Evolutionary conservation across 1,140 invertebrate genomes (phyloP).

Genomic region (Caenorhabditis remanei): DNA sequence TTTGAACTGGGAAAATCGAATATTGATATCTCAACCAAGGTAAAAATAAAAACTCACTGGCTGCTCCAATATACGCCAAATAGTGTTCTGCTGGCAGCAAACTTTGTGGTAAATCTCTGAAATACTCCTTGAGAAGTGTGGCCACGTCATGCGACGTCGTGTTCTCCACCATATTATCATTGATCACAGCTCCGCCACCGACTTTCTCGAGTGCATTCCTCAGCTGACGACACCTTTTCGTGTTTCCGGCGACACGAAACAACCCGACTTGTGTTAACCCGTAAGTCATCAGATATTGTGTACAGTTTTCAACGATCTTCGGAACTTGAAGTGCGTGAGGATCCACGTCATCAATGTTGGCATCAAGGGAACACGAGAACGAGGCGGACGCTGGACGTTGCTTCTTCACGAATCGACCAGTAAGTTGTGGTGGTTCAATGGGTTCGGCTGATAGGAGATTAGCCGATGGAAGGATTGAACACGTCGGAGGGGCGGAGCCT

Average conservation of each 20-base stretch:
- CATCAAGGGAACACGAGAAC: slow-evolving; percentile 58
- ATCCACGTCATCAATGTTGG: slow-evolving; percentile 53
- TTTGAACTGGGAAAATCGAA: no score
- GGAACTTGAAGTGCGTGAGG: slow-evolving; percentile 61
- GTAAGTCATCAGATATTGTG: slow-evolving; percentile 61
- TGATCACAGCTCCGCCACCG: slow-evolving; percentile 52
- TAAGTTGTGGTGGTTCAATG: slow-evolving; percentile 5
- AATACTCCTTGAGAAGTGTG: slow-evolving; percentile 91
- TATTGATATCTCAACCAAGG: no score
- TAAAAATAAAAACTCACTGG: slow-evolving; percentile 83
- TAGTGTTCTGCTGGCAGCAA: slow-evolving; percentile 90
- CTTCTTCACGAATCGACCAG: slow-evolving; percentile 61
- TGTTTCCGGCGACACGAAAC: slow-evolving; percentile 64
- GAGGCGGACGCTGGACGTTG: slow-evolving; percentile 53
- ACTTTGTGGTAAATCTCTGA: slow-evolving; percentile 91
- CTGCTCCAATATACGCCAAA: slow-evolving; percentile 88
- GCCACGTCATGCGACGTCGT: slow-evolving; percentile 93
- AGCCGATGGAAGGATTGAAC: slow-evolving; percentile 36
- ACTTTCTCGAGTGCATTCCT: slow-evolving; percentile 57
- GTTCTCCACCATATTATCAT: slow-evolving; percentile 79
- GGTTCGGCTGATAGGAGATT: slow-evolving; percentile 27
- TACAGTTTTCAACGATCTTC: slow-evolving; percentile 63
- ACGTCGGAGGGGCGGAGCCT: slow-evolving; percentile 50
- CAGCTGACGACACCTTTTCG: slow-evolving; percentile 64
- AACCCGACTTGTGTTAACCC: slow-evolving; percentile 58